These are phyloP conservation scores for Vesta saturnalis DNA, from an alignment of 2,888 invertebrate species.

Conservation along the genomic window DNA sequence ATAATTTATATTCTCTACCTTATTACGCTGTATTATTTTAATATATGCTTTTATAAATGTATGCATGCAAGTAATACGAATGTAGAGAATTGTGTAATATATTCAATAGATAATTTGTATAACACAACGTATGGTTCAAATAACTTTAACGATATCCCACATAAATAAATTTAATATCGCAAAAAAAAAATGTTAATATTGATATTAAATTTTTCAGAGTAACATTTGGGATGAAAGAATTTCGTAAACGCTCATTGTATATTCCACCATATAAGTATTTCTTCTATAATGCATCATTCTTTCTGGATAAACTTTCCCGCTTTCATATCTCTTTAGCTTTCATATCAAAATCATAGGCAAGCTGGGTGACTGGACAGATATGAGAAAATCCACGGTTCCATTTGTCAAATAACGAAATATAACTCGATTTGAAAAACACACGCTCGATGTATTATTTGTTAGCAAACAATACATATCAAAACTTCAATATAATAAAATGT, in stretches of 20 bases:
- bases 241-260: conserved; percentile 37
- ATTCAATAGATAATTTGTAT: background rate
- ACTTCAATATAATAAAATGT: background rate
- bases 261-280: conserved; percentile 42
- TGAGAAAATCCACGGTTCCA: conserved; percentile 47
- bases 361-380: conserved; percentile 43
- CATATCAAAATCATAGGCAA: conserved; percentile 46
- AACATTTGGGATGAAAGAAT: conserved; percentile 20
- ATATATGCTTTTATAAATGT: no score
- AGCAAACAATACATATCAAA: background rate
- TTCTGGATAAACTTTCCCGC: conserved; percentile 44
- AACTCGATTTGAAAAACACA: conserved; percentile 38
- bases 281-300: conserved; percentile 45
- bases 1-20: no score
- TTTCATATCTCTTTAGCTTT: conserved; percentile 44
- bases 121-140: background rate
- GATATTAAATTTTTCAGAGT: conserved; percentile 10
- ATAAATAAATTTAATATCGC: background rate
- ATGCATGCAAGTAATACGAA: no score
- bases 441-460: conserved; percentile 20
- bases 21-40: no score
- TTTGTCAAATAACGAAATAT: conserved; percentile 46
- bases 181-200: conserved; percentile 7
- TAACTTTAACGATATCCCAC: no score
- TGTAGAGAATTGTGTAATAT: no score